Evolutionary conservation across 2,888 invertebrate species (phyloP).

Genomic region (Listrodromus nycthemerus): DNA sequence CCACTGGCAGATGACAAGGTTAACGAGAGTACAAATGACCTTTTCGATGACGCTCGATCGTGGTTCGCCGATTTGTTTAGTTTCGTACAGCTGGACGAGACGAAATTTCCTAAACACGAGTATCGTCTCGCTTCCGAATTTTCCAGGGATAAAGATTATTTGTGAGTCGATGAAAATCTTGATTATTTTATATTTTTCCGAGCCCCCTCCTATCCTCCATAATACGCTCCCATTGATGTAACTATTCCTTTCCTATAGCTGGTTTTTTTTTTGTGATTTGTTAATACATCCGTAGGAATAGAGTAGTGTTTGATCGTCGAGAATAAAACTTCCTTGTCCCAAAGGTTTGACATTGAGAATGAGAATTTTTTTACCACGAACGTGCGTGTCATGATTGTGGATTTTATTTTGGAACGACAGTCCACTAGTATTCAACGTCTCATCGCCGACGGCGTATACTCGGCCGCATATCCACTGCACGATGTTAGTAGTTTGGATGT

Average conservation of each 20-base stretch:
- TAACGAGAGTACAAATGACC: conserved; percentile 74
- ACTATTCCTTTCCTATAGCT: conserved; percentile 65
- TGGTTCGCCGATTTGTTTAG: conserved; percentile 85
- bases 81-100: conserved; percentile 87
- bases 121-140: conserved; percentile 89
- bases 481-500: conserved; percentile 86
- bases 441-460: conserved; percentile 88
- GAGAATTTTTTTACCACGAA: conserved; percentile 90
- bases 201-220: conserved; percentile 29
- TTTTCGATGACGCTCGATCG: conserved; percentile 85
- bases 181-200: conserved; percentile 24
- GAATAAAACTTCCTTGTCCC: conserved; percentile 48
- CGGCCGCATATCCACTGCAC: conserved; percentile 91
- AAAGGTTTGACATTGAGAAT: conserved; percentile 88
- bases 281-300: conserved; percentile 36
- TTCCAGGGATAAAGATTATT: conserved; percentile 89
- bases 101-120: conserved; percentile 87
- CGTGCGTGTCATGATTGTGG: conserved; percentile 89
- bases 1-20: conserved; percentile 70
- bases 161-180: conserved; percentile 86
- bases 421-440: conserved; percentile 89
- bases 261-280: conserved; percentile 23
- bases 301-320: conserved; percentile 48
- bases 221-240: conserved; percentile 40
- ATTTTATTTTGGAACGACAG: conserved; percentile 91